phyloP scores from a whole-genome alignment of 2,797 vertebrate genomes.

The Oreortyx pictus region DNA sequence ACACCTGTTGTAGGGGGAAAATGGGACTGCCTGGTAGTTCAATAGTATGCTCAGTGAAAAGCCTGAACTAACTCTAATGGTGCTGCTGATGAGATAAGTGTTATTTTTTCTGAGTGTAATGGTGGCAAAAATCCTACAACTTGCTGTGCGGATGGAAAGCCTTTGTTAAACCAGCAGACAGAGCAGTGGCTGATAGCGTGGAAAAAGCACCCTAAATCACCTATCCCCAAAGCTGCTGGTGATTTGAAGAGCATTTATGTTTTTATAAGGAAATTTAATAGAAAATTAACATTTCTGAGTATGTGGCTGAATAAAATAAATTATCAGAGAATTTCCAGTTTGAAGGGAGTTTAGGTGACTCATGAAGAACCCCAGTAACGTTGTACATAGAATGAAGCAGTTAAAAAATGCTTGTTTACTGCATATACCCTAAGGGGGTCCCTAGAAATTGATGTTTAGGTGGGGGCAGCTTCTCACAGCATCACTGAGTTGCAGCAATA shows the following conservation, averaged over 20 bases:
- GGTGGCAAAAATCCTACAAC: not conserved
- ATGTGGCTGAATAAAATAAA: slow-evolving; percentile 15
- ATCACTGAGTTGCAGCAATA: not conserved
- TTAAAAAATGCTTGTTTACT: not conserved
- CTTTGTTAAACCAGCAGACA: slow-evolving; percentile 12
- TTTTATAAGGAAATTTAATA: slow-evolving; percentile 24
- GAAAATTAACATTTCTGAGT: not conserved
- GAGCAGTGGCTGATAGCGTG: not conserved
- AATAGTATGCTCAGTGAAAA: not conserved
- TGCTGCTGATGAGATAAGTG: not conserved
- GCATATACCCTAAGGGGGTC: not conserved
- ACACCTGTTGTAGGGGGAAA: not conserved
- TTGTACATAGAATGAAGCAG: not conserved
- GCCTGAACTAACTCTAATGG: not conserved
- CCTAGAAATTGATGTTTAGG: not conserved
- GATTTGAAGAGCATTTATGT: not conserved
- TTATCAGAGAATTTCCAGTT: not conserved
- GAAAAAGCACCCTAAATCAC: not conserved
- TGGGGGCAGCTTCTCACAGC: not conserved
- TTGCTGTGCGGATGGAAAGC: not conserved
- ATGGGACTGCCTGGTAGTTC: not conserved
- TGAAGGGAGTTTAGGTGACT: not conserved
- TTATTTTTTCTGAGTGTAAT: not conserved
- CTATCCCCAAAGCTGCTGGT: not conserved
- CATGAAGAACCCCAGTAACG: not conserved